Percentiles rank a stretch among this genome's conserved stretches.
Conservation (phyloP, 2,797 vertebrate genomes). For the Pseudocheirus occidentalis region DNA sequence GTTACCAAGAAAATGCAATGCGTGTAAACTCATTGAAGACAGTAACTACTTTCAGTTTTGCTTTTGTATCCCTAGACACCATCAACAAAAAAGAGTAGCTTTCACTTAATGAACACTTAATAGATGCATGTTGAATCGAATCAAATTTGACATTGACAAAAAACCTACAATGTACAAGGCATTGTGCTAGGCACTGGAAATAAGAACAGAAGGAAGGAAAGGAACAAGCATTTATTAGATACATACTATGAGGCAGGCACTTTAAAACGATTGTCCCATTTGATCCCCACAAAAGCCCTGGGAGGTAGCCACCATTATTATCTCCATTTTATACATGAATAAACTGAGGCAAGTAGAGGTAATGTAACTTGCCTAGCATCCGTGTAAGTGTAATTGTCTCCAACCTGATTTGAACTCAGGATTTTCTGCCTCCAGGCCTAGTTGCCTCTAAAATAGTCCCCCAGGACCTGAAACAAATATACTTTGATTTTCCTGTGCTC, state of each 20-base stretch:
- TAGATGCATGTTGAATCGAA: neutral
- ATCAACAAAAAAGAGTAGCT: neutral
- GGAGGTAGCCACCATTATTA: neutral
- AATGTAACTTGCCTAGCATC: neutral
- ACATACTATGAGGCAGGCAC: neutral
- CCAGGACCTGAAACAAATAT: neutral
- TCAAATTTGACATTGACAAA: neutral
- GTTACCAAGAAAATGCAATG: neutral
- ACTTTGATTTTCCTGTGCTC: neutral
- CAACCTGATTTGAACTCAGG: neutral
- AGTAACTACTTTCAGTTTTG: neutral
- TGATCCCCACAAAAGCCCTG: neutral
- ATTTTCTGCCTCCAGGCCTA: neutral
- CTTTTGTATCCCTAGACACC: neutral
- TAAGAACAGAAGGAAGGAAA: neutral
- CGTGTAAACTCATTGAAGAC: neutral
- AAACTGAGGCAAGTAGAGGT: neutral
- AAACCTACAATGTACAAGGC: neutral
- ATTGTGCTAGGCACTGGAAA: neutral
- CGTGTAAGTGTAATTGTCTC: neutral
- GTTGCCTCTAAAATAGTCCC: neutral
- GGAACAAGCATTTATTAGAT: neutral
- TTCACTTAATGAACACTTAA: neutral
- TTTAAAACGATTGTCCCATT: neutral
- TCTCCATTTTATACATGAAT: neutral